Base-by-base conservation (phyloP, 2,797 vertebrate species). In the Sphenodon punctatus region DNA sequence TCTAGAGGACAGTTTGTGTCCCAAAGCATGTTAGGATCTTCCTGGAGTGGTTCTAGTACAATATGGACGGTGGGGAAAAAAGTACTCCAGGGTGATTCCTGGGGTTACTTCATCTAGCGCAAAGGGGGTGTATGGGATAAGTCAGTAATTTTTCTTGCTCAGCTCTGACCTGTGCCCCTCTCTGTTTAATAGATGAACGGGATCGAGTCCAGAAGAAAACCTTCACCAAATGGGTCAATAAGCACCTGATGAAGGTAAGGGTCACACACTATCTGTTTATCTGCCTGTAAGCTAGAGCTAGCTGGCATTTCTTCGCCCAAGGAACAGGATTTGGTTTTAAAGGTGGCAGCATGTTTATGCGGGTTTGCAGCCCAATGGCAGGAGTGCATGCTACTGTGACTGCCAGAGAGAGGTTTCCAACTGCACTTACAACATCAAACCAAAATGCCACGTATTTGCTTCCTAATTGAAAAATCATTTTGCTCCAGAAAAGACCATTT, bases 221-320 rank as follows among this genome's bases (percentile, higher is more conserved):
- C 7, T 99, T 99, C 95, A 99, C 98, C n/a, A 99, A 99, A 95
- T 99, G 98, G 98, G 97, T 99, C 96, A 99, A 99, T 95, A 99
- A 99, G 87, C 98, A 99, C 95, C 97, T 99, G 94, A 99, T 99
- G 96, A 99, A 99, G 98, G 98, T 99, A 95, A 38, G 93, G 81
- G 39, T 41, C 14, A 1, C 0, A 1, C 22, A 8, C 25, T 78
- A 67, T 11, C 2, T 64, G 23, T 1, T 7, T 5, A n/a, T n/a
- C n/a, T n/a, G n/a, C n/a, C n/a, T n/a, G n/a, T n/a, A n/a, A n/a
- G n/a, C n/a, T n/a, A n/a, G 16, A 3, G 3, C 32, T 48, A 38
- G 16, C 32, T 36, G 20, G 22, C 6, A 5, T 17, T 6, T 4
- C 46, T 58, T 51, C 22, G 56, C 14, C 27, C 27, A 11, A 15